These are phyloP conservation scores for Drosophila takahashii DNA, from an alignment of 1,140 invertebrate genomes.

Conservation along the genomic window DNA sequence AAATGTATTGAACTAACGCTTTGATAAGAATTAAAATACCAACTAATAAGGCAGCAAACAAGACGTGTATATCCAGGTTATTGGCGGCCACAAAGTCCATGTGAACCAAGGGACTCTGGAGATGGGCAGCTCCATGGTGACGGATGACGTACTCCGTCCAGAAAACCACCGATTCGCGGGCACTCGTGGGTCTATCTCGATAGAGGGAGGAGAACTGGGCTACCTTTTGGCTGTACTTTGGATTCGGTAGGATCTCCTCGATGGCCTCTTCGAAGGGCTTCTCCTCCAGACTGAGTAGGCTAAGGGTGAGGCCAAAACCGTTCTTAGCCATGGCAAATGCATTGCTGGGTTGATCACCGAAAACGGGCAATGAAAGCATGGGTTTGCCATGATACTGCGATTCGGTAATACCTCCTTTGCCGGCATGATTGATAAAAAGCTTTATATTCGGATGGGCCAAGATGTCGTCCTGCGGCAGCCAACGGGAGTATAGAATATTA, in stretches of 20 bases:
- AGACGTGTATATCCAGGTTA: neutral
- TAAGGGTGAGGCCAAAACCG: neutral
- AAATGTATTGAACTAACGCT: neutral
- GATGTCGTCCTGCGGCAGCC: constrained; percentile 7
- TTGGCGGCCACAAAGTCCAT: neutral
- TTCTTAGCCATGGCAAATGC: neutral
- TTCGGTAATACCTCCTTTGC: constrained; percentile 1
- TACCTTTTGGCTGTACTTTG: neutral
- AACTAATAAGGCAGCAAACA: neutral
- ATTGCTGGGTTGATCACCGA: constrained; percentile 1
- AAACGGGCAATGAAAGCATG: neutral
- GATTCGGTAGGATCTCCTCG: neutral
- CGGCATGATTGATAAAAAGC: constrained; percentile 1
- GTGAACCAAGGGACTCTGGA: constrained; percentile 2
- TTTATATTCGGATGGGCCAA: neutral
- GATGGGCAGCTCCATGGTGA: neutral
- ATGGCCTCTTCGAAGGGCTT: neutral
- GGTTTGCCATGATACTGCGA: constrained; percentile 7
- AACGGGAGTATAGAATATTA: constrained; percentile 6
- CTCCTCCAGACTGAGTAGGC: neutral
- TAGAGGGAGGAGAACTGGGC: constrained; percentile 1
- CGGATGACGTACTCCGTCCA: constrained; percentile 1
- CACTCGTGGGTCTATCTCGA: neutral
- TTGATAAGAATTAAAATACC: neutral
- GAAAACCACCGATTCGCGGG: neutral